phyloP scores from a whole-genome alignment of 2,113 vertebrate genomes.

The Epinephelus fuscoguttatus region DNA sequence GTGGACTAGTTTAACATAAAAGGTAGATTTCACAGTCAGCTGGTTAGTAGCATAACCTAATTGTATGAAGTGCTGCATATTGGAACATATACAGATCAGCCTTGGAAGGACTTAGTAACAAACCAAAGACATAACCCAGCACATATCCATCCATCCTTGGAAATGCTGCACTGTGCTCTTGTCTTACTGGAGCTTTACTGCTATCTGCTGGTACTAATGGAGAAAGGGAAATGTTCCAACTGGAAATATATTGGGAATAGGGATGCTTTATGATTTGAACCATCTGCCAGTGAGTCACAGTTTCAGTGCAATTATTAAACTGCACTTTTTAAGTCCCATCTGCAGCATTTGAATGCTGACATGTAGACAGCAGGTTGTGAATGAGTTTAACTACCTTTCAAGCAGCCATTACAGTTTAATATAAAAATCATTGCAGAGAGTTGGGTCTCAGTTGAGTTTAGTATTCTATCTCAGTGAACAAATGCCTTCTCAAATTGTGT shows the following conservation, averaged over 20 bases:
- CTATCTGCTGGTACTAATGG: constrained; percentile 51
- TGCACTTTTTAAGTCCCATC: not conserved
- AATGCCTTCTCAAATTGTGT: not conserved
- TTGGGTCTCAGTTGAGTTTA: not conserved
- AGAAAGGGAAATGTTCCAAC: constrained; percentile 2
- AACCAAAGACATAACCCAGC: not conserved
- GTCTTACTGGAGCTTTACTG: constrained; percentile 49
- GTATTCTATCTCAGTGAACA: not conserved
- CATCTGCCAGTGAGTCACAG: not conserved
- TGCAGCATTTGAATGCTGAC: not conserved
- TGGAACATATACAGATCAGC: not conserved
- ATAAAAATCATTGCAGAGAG: not conserved
- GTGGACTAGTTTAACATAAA: not conserved
- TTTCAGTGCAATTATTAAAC: not conserved
- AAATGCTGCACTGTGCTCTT: not conserved
- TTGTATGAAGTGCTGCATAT: not conserved
- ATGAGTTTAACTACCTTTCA: not conserved
- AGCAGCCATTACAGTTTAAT: not conserved
- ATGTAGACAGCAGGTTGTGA: not conserved
- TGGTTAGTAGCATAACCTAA: not conserved
- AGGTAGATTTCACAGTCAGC: not conserved
- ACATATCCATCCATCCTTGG: not conserved
- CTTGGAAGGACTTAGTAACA: not conserved
- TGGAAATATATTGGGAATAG: not conserved
- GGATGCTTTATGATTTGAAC: not conserved